phyloP scores from a whole-genome alignment of 2,888 invertebrate species.

The Pollenia griseotomentosa region DNA sequence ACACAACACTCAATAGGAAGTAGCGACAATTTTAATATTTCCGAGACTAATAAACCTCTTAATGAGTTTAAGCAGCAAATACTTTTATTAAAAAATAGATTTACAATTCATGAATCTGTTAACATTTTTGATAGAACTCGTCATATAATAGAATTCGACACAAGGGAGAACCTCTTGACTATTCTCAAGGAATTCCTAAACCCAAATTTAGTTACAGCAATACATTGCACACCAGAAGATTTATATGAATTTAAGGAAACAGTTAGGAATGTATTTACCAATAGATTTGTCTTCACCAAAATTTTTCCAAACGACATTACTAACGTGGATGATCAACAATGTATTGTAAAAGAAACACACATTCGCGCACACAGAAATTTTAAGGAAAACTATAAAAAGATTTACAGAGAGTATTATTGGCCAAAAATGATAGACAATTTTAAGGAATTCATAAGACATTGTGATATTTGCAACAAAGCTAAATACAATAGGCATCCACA shows the following conservation, averaged over 20 bases:
- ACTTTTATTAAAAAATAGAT: slow-evolving; percentile 7
- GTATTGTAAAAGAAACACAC: slow-evolving; percentile 41
- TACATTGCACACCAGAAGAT: slow-evolving; percentile 56
- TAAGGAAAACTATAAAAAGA: slow-evolving; percentile 47
- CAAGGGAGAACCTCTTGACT: slow-evolving; percentile 35
- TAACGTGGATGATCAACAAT: slow-evolving; percentile 47
- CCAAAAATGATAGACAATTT: slow-evolving; percentile 32
- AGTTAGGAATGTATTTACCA: slow-evolving; percentile 13
- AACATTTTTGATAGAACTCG: slow-evolving; percentile 1
- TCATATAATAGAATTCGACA: slow-evolving; percentile 59
- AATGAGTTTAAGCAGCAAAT: slow-evolving; percentile 47
- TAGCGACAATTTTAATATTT: slow-evolving; percentile 17
- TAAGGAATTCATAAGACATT: slow-evolving; percentile 29
- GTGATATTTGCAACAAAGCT: background rate
- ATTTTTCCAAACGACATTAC: slow-evolving; percentile 6
- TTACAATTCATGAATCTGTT: slow-evolving; percentile 9
- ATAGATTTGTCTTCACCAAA: slow-evolving; percentile 41
- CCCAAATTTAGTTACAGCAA: slow-evolving; percentile 54
- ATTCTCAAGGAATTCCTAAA: slow-evolving; percentile 60
- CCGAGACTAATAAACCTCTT: slow-evolving; percentile 30
- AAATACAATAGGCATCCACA: slow-evolving; percentile 1
- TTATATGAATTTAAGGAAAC: slow-evolving; percentile 52
- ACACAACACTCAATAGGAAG: slow-evolving; percentile 26
- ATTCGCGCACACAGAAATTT: slow-evolving; percentile 52
- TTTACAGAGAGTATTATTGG: slow-evolving; percentile 40